Conservation (phyloP, 2,113 vertebrate species). For the Elachura formosa region DNA sequence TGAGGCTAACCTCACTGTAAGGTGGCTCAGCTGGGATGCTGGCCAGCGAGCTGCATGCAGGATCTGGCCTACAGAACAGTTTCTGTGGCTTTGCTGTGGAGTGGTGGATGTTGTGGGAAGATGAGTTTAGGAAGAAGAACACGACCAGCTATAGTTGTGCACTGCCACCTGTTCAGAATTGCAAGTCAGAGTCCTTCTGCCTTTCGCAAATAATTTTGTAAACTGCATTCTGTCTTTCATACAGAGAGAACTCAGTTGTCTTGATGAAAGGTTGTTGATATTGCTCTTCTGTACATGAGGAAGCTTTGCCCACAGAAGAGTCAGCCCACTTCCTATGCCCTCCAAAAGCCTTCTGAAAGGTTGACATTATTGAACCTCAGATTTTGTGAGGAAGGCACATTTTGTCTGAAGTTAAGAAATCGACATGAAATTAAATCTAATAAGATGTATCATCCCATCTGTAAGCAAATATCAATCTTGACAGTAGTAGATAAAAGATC, state of each 20-base stretch:
- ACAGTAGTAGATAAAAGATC: not conserved
- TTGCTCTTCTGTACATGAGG: not conserved
- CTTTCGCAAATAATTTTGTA: not conserved
- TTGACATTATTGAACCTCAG: not conserved
- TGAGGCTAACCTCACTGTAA: not conserved
- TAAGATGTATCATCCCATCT: not conserved
- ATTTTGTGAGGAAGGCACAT: not conserved
- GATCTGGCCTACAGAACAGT: not conserved
- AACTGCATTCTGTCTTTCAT: not conserved
- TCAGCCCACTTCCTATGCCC: not conserved
- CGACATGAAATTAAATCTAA: not conserved
- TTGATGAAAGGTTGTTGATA: not conserved
- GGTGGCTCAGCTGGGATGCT: not conserved
- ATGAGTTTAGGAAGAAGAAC: not conserved
- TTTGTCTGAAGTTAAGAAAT: not conserved
- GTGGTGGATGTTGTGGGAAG: not conserved
- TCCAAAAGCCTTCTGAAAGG: not conserved
- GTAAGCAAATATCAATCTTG: not conserved
- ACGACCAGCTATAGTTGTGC: not conserved
- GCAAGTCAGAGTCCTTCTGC: not conserved
- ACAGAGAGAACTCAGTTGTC: not conserved
- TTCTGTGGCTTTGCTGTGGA: not conserved
- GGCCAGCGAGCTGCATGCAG: rapidly evolving
- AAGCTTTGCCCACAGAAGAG: not conserved
- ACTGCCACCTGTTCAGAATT: not conserved